These are phyloP conservation scores for Himalopsyche tibetana DNA, from an alignment of 2,888 invertebrate genomes.

Conservation along the genomic window DNA sequence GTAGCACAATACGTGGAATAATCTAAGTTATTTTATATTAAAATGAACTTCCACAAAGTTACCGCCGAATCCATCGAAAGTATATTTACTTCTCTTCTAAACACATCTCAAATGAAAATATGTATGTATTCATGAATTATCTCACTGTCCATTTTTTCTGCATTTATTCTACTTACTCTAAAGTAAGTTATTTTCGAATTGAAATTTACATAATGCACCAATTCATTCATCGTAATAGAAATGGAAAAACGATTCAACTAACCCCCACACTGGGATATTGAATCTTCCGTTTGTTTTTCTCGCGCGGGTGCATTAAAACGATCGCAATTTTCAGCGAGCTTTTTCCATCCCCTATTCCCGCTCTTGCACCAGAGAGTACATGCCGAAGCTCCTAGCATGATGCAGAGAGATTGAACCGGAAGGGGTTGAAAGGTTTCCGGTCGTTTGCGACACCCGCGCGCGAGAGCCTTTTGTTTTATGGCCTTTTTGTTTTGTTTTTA, in stretches of 20 bases:
- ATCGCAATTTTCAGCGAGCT: conserved; percentile 30
- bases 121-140: no score
- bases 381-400: background rate
- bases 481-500: conserved; percentile 51
- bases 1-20: no score
- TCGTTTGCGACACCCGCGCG: conserved; percentile 59
- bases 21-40: no score
- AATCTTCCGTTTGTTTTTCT: background rate
- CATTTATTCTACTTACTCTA: background rate
- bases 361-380: background rate
- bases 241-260: background rate
- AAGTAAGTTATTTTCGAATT: background rate
- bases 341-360: background rate
- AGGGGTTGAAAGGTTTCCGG: conserved; percentile 64
- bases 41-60: no score
- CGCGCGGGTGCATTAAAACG: background rate
- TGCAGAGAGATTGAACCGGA: conserved; percentile 38
- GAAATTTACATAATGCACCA: background rate
- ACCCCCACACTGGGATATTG: background rate
- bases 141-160: no score
- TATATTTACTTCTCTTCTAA: no score
- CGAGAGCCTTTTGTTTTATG: conserved; percentile 52
- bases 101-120: no score
- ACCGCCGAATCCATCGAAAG: no score
- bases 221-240: background rate